Evolutionary conservation across 2,888 invertebrate genomes (phyloP).

Genomic region (Pyrgus malvae): DNA sequence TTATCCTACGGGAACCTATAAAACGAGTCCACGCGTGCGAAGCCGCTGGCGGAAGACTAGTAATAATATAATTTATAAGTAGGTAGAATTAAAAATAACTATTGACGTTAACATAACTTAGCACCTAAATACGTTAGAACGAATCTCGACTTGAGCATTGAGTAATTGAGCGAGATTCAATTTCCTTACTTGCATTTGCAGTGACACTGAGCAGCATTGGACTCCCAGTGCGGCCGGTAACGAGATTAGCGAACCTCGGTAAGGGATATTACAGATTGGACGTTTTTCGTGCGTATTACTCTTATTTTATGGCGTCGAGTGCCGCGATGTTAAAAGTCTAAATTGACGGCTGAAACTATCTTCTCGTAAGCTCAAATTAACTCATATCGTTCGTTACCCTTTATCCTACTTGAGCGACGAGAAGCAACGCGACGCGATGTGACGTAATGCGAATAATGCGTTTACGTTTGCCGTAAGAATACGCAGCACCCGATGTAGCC

Average conservation of each 20-base stretch:
- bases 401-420: too few species aligned
- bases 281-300: not conserved
- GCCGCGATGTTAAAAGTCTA: too few species aligned
- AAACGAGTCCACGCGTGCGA: too few species aligned
- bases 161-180: constrained; percentile 6
- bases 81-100: not conserved
- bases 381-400: too few species aligned
- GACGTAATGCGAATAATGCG: too few species aligned
- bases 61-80: not conserved
- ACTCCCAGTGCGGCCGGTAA: constrained; percentile 3
- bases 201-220: not conserved
- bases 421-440: too few species aligned
- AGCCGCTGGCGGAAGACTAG: too few species aligned
- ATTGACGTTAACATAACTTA: not conserved
- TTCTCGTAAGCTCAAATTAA: too few species aligned
- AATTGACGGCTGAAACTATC: too few species aligned
- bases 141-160: not conserved
- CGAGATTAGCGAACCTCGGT: constrained; percentile 6
- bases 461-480: too few species aligned
- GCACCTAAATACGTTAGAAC: not conserved
- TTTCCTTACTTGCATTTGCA: not conserved
- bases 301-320: not conserved
- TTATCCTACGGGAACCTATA: too few species aligned
- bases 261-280: not conserved
- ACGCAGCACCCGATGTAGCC: too few species aligned